phyloP scores from a whole-genome alignment of 2,797 vertebrate genomes.

The Anguilla anguilla region DNA sequence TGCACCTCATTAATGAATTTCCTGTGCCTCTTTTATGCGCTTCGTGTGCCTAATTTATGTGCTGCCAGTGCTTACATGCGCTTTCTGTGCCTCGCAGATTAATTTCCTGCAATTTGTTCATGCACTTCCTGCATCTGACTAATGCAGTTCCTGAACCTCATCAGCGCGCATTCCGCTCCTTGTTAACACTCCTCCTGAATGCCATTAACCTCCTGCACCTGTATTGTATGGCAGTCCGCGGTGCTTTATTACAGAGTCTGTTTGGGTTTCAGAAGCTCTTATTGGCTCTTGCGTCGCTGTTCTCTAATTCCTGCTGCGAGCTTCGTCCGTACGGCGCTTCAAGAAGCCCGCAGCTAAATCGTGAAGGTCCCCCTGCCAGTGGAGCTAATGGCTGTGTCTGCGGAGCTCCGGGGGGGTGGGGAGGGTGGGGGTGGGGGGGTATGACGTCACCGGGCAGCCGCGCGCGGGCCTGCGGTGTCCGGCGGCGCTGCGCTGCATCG shows the following conservation, averaged over 20 bases:
- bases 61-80: conserved; percentile 28
- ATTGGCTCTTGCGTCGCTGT: too few species aligned
- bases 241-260: too few species aligned
- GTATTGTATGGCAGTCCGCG: background rate
- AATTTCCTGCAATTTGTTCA: background rate
- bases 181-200: conserved; percentile 45
- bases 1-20: too few species aligned
- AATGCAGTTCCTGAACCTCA: conserved; percentile 47
- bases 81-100: background rate
- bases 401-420: too few species aligned
- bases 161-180: conserved; percentile 45
- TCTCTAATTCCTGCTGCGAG: too few species aligned
- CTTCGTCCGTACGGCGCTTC: too few species aligned
- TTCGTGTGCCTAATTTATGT: conserved; percentile 26
- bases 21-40: conserved; percentile 30
- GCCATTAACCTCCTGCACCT: background rate
- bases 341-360: too few species aligned
- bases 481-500: background rate
- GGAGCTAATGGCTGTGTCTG: too few species aligned
- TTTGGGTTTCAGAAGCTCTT: background rate
- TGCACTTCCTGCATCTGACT: conserved; percentile 41
- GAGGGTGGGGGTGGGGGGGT: too few species aligned
- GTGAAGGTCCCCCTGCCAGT: too few species aligned
- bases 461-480: too few species aligned
- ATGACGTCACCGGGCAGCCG: background rate